phyloP scores from a whole-genome alignment of 2,888 invertebrate species.

The Apamea anceps region DNA sequence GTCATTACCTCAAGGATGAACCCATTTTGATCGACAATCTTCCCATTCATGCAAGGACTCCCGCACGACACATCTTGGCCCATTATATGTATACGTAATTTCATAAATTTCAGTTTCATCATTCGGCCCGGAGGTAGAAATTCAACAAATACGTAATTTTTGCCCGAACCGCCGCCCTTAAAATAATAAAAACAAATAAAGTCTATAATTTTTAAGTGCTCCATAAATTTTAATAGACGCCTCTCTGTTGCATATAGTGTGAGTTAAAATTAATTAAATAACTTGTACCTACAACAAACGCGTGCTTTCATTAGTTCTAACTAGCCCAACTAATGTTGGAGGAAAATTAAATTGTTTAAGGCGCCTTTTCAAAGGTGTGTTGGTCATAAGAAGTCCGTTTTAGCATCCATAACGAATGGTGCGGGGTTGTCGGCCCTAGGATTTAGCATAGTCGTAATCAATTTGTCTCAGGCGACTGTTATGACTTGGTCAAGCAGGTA shows the following conservation, averaged over 20 bases:
- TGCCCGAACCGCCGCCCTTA: background rate
- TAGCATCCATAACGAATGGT: conserved; percentile 52
- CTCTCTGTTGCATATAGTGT: background rate
- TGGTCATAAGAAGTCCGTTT: conserved; percentile 51
- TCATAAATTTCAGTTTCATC: background rate
- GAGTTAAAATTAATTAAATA: conserved; percentile 21
- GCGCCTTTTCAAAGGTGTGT: conserved; percentile 49
- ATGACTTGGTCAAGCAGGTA: conserved; percentile 49
- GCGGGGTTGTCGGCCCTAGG: conserved; percentile 56
- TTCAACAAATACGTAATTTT: background rate
- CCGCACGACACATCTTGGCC: background rate
- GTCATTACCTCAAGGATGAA: background rate
- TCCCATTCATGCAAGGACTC: background rate
- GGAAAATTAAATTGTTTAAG: conserved; percentile 58
- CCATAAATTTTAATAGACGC: conserved; percentile 13
- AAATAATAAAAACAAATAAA: conserved; percentile 1
- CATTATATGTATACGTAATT: background rate
- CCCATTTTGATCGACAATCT: background rate
- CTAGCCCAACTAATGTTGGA: conserved; percentile 41
- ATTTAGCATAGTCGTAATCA: conserved; percentile 56
- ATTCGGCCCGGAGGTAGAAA: background rate
- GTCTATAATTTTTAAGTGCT: background rate
- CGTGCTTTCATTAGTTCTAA: conserved; percentile 55
- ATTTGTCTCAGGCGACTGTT: conserved; percentile 52
- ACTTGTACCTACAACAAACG: conserved; percentile 6